Base-by-base conservation (phyloP, 2,797 vertebrate genomes). In the Microctenopoma steveboyesi region DNA sequence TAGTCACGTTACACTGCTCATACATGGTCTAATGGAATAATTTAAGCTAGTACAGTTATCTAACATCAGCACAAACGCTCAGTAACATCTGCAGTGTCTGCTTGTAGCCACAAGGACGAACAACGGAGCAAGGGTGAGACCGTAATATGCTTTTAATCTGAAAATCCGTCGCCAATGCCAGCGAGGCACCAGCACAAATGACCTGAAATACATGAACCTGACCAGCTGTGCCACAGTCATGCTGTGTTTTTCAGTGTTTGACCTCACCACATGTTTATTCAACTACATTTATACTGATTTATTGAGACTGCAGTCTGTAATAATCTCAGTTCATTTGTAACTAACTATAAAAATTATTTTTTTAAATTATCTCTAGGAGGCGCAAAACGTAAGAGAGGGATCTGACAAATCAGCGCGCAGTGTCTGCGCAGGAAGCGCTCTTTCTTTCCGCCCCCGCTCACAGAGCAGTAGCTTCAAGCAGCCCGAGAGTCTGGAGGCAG, bases 371-470 rank as follows among this genome's bases (percentile, higher is more conserved):
- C 42, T 22, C 22, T 58, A 5, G 0, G 14, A 16, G 8, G 10
- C 15, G 5, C 35, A 59, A n/a, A 11, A 1, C 1, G 37, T 10
- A 0, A 8, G 33, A 11, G 48, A 33, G 5, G 3, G 14, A 22
- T 7, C 30, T 7, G 76, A 59, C 78, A 25, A 88, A 90, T 90
- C 82, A 87, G 79, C 53, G 72, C 12, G 53, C 74, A 50, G 69
- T 15, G n/a, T 56, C 25, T 28, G 5, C 46, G 18, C 75, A 67
- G 80, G 67, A 77, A 69, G 42, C 69, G 15, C 53, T 4, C 12
- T 4, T 4, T 10, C 7, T 57, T 13, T 15, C 27, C 14, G 2
- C 45, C 0, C 42, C n/a, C n/a, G 63, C 63, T 77, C 66, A 79
- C 58, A 0, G 15, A 11, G 2, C 0, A 25, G 12, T 16, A 57